phyloP scores from a whole-genome alignment of 2,888 invertebrate genomes.

The Aphidius colemani region DNA sequence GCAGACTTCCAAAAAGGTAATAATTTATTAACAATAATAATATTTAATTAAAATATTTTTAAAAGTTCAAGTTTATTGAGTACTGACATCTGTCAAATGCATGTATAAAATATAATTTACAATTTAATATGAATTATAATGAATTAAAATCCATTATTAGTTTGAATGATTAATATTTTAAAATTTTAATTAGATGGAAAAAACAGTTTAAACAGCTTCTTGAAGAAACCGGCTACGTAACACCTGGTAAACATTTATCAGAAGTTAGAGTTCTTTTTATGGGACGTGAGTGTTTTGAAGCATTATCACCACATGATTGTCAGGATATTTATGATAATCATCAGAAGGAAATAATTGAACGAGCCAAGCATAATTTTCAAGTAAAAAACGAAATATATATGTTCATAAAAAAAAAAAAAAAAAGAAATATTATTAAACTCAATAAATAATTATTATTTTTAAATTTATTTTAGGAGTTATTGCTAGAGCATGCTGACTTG shows the following conservation, averaged over 20 bases:
- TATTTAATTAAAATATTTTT: background rate
- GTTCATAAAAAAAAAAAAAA: constrained; percentile 2
- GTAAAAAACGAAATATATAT: constrained; percentile 53
- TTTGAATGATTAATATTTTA: too few species aligned
- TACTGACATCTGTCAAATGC: too few species aligned
- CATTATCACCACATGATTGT: constrained; percentile 86
- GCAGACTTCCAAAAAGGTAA: constrained; percentile 67
- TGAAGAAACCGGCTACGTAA: constrained; percentile 93
- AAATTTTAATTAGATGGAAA: constrained; percentile 72
- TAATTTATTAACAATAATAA: constrained; percentile 13
- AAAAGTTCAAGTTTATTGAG: too few species aligned
- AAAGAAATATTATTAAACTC: constrained; percentile 4
- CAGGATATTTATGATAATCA: constrained; percentile 92
- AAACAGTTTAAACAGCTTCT: constrained; percentile 91
- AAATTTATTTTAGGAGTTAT: constrained; percentile 69
- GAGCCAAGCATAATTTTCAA: constrained; percentile 89
- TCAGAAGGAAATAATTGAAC: constrained; percentile 86
- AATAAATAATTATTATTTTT: constrained; percentile 10
- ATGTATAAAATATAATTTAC: background rate
- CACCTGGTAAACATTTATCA: constrained; percentile 89
- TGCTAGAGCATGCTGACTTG: constrained; percentile 89
- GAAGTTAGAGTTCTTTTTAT: constrained; percentile 90
- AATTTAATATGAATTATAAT: background rate
- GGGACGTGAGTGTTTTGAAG: constrained; percentile 94
- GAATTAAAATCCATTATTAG: too few species aligned